Base-by-base conservation (phyloP, 2,113 vertebrate genomes). In the Eurystomus gularis region DNA sequence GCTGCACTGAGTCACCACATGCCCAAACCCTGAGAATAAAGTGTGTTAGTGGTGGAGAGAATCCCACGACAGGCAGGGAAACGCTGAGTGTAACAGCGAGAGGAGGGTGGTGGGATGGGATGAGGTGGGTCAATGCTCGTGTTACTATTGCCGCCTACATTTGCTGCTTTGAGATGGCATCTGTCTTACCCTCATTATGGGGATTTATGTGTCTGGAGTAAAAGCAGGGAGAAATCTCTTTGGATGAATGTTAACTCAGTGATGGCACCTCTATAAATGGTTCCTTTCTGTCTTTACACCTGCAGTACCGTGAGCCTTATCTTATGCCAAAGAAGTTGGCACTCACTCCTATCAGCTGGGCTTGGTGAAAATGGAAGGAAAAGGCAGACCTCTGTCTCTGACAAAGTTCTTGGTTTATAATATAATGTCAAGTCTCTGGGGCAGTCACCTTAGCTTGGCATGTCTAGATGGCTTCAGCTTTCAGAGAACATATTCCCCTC, bases 21-120 rank as follows among this genome's bases (percentile, higher is more conserved):
- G 86, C 88, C 92, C 95, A 76, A 37, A 92, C 76, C 80, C 92
- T 37, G 62, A 95, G 93, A 89, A 85, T 61, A 66, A 94, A 91
- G 92, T 9, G 12, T n/a, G 86, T 84, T 72, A 95, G 94, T 48
- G 88, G 90, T 28, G 88, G 92, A 57, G 65, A 94, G 88, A 39
- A 79, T n/a, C 70, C 91, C 86, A 72, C 2, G 14, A 29, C 48
- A 95, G 92, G 92, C 85, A 94, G 85, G 61, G 71, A 57, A 94
- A n/a, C 44, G 10, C 2, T 26, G 79, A 81, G 60, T 4, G 23
- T 39, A 93, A 49, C 58, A 96, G 93, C 4, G 2, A 73, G 90
- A 82, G 88, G 21, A 89, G 81, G 73, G 73, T 3, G 48, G 61
- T 31, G 86, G 91, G 91, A 54, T n/a, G 78, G 86, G 86, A 72